Evolutionary conservation across 2,888 invertebrate genomes (phyloP).

Genomic region (Himalopsyche japonica): DNA sequence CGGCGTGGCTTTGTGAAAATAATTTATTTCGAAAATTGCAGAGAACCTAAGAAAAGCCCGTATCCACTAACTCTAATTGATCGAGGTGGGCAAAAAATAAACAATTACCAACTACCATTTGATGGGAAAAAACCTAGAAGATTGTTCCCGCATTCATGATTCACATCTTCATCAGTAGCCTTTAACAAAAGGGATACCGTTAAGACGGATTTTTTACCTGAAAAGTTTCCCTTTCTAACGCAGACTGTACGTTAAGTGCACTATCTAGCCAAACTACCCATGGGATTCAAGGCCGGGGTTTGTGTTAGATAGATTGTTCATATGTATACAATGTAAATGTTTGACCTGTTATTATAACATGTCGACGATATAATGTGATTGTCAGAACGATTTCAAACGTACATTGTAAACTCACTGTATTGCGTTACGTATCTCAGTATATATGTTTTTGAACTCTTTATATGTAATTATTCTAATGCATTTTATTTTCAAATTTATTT

Average conservation of each 20-base stretch:
- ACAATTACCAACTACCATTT: not conserved
- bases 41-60: not conserved
- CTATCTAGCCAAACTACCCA: not conserved
- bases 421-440: no score
- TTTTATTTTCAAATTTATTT: no score
- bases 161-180: not conserved
- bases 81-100: not conserved
- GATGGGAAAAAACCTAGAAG: not conserved
- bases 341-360: not conserved
- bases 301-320: not conserved
- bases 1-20: not conserved
- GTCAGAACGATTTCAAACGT: no score
- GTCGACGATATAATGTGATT: not conserved
- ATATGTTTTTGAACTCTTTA: no score
- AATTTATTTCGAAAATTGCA: not conserved
- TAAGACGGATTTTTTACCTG: not conserved
- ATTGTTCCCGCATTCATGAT: not conserved
- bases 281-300: not conserved
- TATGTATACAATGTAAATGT: not conserved
- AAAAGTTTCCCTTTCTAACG: not conserved
- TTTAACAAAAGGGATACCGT: not conserved
- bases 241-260: constrained; percentile 19
- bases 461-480: no score
- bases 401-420: no score
- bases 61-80: not conserved